A percentile compares a stretch with the other conserved stretches of the same genome.
These are phyloP conservation scores for Ciconia nigra DNA, from an alignment of 2,797 vertebrate species.

Conservation along the genomic window DNA sequence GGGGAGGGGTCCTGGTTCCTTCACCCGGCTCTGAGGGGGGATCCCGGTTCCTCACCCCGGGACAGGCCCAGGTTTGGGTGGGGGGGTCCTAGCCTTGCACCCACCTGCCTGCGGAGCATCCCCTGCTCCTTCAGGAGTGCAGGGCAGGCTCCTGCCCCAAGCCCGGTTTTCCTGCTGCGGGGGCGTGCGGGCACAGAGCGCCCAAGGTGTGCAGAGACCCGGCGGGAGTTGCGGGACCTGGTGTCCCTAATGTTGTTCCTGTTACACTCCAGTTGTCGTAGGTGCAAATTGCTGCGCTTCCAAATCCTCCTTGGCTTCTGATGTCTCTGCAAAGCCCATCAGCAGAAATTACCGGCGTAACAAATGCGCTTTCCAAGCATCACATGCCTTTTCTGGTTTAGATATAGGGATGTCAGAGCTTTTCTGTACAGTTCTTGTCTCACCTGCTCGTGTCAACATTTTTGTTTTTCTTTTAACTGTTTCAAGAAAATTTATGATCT, in stretches of 20 bases:
- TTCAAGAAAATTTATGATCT: background rate
- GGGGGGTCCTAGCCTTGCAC: background rate
- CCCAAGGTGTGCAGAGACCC: background rate
- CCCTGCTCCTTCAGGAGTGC: background rate
- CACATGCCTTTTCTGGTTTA: background rate
- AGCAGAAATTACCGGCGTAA: background rate
- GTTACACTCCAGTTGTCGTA: background rate
- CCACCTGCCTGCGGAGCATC: background rate
- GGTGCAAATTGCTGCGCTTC: background rate
- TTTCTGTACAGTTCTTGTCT: background rate
- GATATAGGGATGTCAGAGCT: background rate
- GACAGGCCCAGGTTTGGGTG: rapidly evolving
- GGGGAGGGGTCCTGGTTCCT: background rate
- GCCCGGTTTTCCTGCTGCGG: too few species aligned
- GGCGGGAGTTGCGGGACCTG: background rate
- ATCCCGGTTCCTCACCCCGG: too few species aligned
- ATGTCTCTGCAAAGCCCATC: conserved; percentile 1
- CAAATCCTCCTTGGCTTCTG: background rate
- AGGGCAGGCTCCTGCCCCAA: background rate
- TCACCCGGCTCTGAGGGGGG: rapidly evolving
- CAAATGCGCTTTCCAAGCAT: background rate
- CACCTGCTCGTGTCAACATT: background rate
- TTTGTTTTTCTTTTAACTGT: background rate
- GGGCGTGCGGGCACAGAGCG: background rate
- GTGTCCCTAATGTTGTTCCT: background rate